Conservation (phyloP, 2,113 vertebrate species). For the Rhinogobius similis region DNA sequence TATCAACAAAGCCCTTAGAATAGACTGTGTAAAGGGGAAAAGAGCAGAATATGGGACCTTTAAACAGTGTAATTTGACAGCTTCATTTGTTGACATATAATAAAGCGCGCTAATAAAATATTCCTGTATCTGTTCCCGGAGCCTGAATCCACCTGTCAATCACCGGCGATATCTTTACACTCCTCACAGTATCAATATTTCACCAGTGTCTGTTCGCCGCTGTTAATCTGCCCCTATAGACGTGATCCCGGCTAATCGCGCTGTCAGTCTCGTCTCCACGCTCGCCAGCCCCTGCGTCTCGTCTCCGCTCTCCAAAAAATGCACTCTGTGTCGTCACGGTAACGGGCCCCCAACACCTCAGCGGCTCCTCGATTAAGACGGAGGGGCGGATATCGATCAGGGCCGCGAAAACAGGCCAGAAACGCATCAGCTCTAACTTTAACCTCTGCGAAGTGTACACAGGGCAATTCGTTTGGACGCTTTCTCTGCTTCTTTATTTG, state of each 20-base stretch:
- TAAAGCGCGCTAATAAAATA: not conserved
- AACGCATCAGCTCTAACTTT: slow-evolving; percentile 38
- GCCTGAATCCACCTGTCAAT: slow-evolving; percentile 3
- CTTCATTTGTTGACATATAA: not conserved
- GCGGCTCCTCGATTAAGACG: slow-evolving; percentile 57
- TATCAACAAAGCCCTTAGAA: too few species aligned
- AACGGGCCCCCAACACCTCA: slow-evolving; percentile 49
- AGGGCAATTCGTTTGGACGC: not conserved
- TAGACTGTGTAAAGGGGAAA: too few species aligned
- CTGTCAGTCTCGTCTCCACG: slow-evolving; percentile 50
- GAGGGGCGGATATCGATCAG: slow-evolving; percentile 60
- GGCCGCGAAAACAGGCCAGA: slow-evolving; percentile 27
- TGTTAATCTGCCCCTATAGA: slow-evolving; percentile 53
- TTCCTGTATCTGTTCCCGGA: not conserved
- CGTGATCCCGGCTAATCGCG: slow-evolving; percentile 53
- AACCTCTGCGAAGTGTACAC: slow-evolving; percentile 30
- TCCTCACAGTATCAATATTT: slow-evolving; percentile 52
- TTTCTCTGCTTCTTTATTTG: not conserved
- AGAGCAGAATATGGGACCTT: too few species aligned
- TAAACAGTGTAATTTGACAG: not conserved
- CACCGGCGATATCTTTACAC: slow-evolving; percentile 46
- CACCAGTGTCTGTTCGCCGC: slow-evolving; percentile 33
- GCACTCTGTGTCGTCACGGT: slow-evolving; percentile 57
- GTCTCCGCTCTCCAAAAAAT: slow-evolving; percentile 34
- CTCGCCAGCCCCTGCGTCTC: not conserved